These are phyloP conservation scores for Lobophora halterata DNA, from an alignment of 2,888 invertebrate species.

Conservation along the genomic window DNA sequence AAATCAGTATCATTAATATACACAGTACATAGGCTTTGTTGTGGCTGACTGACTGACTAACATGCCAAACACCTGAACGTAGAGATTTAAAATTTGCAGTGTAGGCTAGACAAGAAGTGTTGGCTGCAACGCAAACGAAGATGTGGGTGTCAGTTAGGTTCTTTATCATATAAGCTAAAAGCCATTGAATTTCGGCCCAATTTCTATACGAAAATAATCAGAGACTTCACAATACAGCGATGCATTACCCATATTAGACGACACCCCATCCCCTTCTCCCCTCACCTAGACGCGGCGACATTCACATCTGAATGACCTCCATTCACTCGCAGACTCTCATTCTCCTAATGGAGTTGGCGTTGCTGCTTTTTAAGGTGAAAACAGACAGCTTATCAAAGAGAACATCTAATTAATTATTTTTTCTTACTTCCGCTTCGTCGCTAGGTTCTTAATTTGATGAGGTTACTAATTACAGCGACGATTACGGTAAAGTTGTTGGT, in stretches of 20 bases:
- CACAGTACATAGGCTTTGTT: too few relatives aligned
- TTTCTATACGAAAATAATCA: background rate
- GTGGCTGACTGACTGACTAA: too few relatives aligned
- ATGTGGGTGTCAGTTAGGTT: too few relatives aligned
- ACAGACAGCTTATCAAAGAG: slow-evolving; percentile 20
- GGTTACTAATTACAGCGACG: slow-evolving; percentile 8
- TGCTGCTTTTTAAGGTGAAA: slow-evolving; percentile 57
- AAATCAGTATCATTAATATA: too few relatives aligned
- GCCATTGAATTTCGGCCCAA: background rate
- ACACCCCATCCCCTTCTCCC: slow-evolving; percentile 3
- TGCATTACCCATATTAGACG: slow-evolving; percentile 18
- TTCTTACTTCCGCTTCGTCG: slow-evolving; percentile 11
- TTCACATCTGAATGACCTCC: slow-evolving; percentile 67
- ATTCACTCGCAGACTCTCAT: slow-evolving; percentile 70
- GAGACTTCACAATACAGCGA: slow-evolving; percentile 5
- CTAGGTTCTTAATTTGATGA: slow-evolving; percentile 15
- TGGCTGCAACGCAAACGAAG: too few relatives aligned
- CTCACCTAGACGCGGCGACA: slow-evolving; percentile 46
- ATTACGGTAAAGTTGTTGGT: slow-evolving; percentile 7
- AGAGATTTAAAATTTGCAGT: too few relatives aligned
- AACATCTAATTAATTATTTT: slow-evolving; percentile 28
- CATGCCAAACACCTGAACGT: too few relatives aligned
- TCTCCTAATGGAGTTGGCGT: slow-evolving; percentile 75
- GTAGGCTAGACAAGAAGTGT: too few relatives aligned
- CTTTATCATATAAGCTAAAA: too few relatives aligned